Conservation (phyloP, 2,797 vertebrate species). For the Lemur catta region DNA sequence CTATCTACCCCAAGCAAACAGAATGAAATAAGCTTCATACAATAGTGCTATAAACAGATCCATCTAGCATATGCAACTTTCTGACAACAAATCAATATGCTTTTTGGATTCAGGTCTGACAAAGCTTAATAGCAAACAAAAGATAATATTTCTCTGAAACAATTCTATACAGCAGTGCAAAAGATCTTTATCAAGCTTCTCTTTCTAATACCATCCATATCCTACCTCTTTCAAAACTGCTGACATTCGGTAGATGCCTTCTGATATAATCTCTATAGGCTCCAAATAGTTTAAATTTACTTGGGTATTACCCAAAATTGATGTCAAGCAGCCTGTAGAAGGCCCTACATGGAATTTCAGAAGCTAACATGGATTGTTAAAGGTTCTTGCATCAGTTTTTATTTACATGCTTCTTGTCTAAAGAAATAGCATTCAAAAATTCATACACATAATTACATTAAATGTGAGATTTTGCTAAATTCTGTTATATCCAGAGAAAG, state of each 20-base stretch:
- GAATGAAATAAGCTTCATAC: slow-evolving; percentile 79
- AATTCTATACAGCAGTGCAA: slow-evolving; percentile 53
- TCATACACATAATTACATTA: not conserved
- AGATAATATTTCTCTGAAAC: slow-evolving; percentile 58
- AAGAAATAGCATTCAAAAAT: slow-evolving; percentile 7
- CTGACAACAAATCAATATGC: slow-evolving; percentile 68
- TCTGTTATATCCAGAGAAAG: not conserved
- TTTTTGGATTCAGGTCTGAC: slow-evolving; percentile 51
- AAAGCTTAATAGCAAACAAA: slow-evolving; percentile 47
- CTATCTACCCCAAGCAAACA: slow-evolving; percentile 71
- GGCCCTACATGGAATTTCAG: not conserved
- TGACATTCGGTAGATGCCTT: not conserved
- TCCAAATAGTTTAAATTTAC: slow-evolving; percentile 13
- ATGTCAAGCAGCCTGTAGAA: not conserved
- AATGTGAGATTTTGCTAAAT: not conserved
- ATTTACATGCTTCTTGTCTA: not conserved
- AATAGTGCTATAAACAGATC: slow-evolving; percentile 75
- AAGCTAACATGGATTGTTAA: not conserved
- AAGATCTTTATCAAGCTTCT: slow-evolving; percentile 42
- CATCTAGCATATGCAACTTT: slow-evolving; percentile 44
- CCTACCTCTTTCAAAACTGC: slow-evolving; percentile 43
- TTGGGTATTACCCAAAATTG: not conserved
- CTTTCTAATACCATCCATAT: slow-evolving; percentile 52
- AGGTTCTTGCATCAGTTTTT: not conserved
- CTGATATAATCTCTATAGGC: slow-evolving; percentile 31